Base-by-base conservation (phyloP, 2,113 vertebrate species). In the Zosterops pallidus region DNA sequence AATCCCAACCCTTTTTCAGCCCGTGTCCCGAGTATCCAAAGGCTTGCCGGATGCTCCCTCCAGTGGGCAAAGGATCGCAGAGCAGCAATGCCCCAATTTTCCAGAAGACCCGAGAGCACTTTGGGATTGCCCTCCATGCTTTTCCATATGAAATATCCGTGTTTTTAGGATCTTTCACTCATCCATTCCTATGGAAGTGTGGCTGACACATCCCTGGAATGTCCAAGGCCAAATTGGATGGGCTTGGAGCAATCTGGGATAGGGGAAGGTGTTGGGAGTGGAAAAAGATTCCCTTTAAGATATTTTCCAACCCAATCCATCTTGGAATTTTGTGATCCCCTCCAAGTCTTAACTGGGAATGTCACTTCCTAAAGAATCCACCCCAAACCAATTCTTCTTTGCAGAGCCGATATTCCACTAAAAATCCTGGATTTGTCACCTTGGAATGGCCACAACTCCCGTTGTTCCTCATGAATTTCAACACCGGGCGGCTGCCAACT, bases 31-130 rank as follows among this genome's bases (percentile, higher is more conserved):
- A 4, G 5, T 0, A 39, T 23, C 18, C n/a, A 96, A 95, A 59
- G 19, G 56, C 46, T 93, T 95, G 97, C 92, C 53, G 29, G 65
- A 29, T 60, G 24, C 67, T 94, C 97, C 96, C 94, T 86, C 97
- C 97, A 95, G 97, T 94, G 98, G 96, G 47, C 67, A 5, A 95
- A 93, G 59, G 9, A 23, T 26, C 9, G 64, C 76, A 90, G 35
- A 52, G 62, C 72, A 95, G 83, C 69, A 81, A 20, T 0, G 9
- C 33, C 50, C n/a, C 4, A 2, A 2, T 13, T 18, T 52, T 41
- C 62, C 41, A 12, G 23, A 19, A 20, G 21, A 33, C 18, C 41
- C 5, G 39, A 18, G 14, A 5, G 16, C 25, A 2, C 5, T 22
- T 50, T 41, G 69, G 23, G 14, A 69, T 65, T 60, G 57, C 20